Base-by-base conservation (phyloP, 2,888 invertebrate species). In the Salpingus planirostris region DNA sequence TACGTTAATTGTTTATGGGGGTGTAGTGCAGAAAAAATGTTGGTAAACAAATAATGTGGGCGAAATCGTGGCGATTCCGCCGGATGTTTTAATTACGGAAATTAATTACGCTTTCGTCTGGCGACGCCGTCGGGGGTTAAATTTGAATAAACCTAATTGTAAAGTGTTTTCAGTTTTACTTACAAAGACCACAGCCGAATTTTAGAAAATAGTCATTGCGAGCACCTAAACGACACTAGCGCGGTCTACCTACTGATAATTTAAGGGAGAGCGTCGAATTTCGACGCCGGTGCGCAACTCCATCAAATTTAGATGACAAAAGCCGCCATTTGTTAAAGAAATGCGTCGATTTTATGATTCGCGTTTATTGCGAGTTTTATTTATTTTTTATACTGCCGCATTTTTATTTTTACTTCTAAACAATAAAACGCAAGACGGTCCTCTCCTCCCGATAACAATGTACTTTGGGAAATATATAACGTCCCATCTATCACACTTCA, bases 201-300 rank as follows among this genome's bases (percentile, higher is more conserved):
- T 57, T 63, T 60, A 64, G 49, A 61, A 58, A 62, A 59, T 57
- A 55, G 57, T 59, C 62, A 62, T 61, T 53, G 57, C 57, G 58
- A 61, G 61, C 61, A 64, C 62, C 62, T 60, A 60, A 48, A 61
- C 65, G 57, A 61, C 59, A 63, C 64, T 58, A 62, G 57, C 60
- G 63, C 62, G 61, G 60, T 60, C 59, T 62, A 62, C 62, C 64
- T 64, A 64, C 64, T 64, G 62, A 62, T 64, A 62, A 64, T 59
- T 60, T 59, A 60, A 57, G 58, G 57, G 59, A 52, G 47, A 57
- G 57, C 58, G 54, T 54, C 54, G 55, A 56, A 58, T 50, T 52
- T 51, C 49, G 55, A 51, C 51, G 54, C 47, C 57, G 50, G 54
- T 60, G 62, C 62, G 61, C 61, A 62, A 59, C 62, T 62, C 60